phyloP scores from a whole-genome alignment of 2,797 vertebrate species.

The Aulostomus chinensis region DNA sequence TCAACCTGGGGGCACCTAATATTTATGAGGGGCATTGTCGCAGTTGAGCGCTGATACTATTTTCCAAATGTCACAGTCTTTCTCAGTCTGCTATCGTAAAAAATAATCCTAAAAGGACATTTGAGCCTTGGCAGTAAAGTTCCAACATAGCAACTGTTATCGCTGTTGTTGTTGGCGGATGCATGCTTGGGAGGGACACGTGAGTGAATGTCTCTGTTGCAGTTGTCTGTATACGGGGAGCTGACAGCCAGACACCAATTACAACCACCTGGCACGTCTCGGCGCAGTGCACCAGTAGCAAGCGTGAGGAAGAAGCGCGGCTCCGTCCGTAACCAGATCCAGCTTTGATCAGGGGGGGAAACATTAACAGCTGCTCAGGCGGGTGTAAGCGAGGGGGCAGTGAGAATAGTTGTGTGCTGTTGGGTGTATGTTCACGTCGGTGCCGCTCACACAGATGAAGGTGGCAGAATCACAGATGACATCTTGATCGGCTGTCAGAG shows the following conservation, averaged over 20 bases:
- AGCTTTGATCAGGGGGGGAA: conserved; percentile 52
- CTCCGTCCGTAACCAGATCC: conserved; percentile 52
- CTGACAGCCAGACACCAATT: conserved; percentile 42
- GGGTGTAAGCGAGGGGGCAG: conserved; percentile 26
- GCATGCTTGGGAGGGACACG: conserved; percentile 7
- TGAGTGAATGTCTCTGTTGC: conserved; percentile 44
- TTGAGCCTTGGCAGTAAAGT: conserved; percentile 42
- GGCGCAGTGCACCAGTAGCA: conserved; percentile 32
- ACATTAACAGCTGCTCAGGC: conserved; percentile 58
- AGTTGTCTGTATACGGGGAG: conserved; percentile 27
- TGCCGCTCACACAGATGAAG: conserved; percentile 8
- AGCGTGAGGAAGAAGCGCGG: conserved; percentile 18
- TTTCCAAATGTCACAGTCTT: conserved; percentile 11
- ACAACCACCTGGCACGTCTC: conserved; percentile 59
- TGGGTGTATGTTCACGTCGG: conserved; percentile 4
- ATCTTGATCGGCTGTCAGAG: conserved; percentile 52
- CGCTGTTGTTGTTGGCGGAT: conserved; percentile 45
- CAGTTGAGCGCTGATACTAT: neutral
- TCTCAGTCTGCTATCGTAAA: conserved; percentile 5
- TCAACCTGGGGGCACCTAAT: conserved; percentile 8
- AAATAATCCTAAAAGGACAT: conserved; percentile 51
- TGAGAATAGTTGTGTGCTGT: conserved; percentile 5
- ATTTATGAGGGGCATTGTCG: conserved; percentile 33
- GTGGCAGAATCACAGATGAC: conserved; percentile 40
- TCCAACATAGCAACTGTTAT: conserved; percentile 51